Evolutionary conservation across 1,140 invertebrate genomes (phyloP).

Genomic region (Panulirus ornatus): DNA sequence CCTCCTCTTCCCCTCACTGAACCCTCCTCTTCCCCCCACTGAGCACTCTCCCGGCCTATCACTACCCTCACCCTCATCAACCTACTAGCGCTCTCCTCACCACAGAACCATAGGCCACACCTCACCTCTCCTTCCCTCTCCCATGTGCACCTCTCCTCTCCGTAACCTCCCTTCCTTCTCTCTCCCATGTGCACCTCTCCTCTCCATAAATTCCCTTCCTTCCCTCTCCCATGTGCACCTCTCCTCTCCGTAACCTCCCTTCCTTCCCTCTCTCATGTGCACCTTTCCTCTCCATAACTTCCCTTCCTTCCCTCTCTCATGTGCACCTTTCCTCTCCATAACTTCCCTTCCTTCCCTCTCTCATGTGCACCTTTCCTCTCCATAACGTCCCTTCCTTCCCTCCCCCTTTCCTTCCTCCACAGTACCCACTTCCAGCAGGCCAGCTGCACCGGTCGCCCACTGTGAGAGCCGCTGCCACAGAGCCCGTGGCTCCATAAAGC

Average conservation of each 20-base stretch:
- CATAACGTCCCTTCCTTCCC: too few relatives aligned
- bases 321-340: not conserved
- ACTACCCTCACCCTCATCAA: not conserved
- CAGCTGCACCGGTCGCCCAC: not conserved
- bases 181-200: not conserved
- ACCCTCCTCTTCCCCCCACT: not conserved
- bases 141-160: not conserved
- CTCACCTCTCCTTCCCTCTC: too few relatives aligned
- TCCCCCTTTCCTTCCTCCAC: not conserved
- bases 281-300: too few relatives aligned
- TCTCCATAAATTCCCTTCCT: not conserved
- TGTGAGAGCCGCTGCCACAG: not conserved
- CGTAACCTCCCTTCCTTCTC: not conserved
- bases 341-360: not conserved
- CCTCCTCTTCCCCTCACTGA: not conserved
- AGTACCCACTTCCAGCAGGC: too few relatives aligned
- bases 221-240: not conserved
- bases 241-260: not conserved
- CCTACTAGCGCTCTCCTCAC: not conserved
- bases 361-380: not conserved
- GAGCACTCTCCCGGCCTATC: not conserved
- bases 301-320: not conserved
- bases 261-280: not conserved
- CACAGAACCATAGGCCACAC: not conserved
- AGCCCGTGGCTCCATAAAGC: not conserved